These are phyloP conservation scores for Eulithis prunata DNA, from an alignment of 2,888 invertebrate species.

Conservation along the genomic window DNA sequence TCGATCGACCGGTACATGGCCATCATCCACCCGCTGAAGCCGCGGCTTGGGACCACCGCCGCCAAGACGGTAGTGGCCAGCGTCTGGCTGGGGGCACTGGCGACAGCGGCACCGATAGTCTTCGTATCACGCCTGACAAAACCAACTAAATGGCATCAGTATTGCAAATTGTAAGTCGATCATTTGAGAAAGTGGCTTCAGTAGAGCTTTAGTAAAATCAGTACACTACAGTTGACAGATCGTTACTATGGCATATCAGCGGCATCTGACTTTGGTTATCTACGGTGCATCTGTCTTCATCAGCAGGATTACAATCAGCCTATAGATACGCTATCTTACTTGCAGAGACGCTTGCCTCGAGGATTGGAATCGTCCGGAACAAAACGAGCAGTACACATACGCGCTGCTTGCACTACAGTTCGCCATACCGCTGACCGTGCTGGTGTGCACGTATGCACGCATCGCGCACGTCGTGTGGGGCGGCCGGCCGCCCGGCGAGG, in stretches of 20 bases:
- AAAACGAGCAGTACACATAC: slow-evolving; percentile 90
- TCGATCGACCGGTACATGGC: slow-evolving; percentile 96
- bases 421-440: slow-evolving; percentile 90
- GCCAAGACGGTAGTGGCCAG: slow-evolving; percentile 88
- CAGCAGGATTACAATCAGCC: background rate
- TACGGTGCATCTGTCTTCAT: background rate
- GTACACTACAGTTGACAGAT: too few relatives aligned
- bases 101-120: slow-evolving; percentile 92
- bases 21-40: slow-evolving; percentile 94
- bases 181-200: too few relatives aligned
- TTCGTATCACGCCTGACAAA: slow-evolving; percentile 88
- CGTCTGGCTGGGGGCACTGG: slow-evolving; percentile 90
- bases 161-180: slow-evolving; percentile 86
- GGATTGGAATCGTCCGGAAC: slow-evolving; percentile 86
- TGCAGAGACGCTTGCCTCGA: slow-evolving; percentile 89
- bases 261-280: too few relatives aligned
- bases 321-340: slow-evolving; percentile 48
- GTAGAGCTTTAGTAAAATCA: too few relatives aligned
- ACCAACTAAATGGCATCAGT: slow-evolving; percentile 85
- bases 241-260: too few relatives aligned
- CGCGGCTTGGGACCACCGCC: slow-evolving; percentile 89
- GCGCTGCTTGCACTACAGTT: slow-evolving; percentile 93
- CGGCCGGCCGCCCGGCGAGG: slow-evolving; percentile 93
- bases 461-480: slow-evolving; percentile 96
- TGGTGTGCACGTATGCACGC: slow-evolving; percentile 93